Evolutionary conservation across 2,888 invertebrate species (phyloP), one percentile per base, ranked within the genome.

Genomic region (Lamellibrachia columna): DNA sequence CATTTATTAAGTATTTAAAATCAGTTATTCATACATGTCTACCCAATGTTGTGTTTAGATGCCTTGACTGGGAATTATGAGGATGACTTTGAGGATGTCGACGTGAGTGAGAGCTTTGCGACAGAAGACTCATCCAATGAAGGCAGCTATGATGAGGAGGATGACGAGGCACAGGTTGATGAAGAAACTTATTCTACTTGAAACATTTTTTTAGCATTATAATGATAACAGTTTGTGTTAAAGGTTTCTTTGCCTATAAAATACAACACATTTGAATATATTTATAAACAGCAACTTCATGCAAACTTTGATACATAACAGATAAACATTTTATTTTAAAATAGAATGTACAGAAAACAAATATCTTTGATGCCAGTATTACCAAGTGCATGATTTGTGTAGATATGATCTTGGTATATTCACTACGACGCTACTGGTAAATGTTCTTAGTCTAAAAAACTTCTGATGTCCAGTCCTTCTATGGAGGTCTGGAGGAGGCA

Each of bases 1-100:
- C n/a, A 75, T 75, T 15, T 6, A 3, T 75, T 75, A n/a, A 22
- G 15, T 22, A 75, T 75, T 53, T 7, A 75, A 75, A 52, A 40
- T 92, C 91, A 15, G 75, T 75, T 15, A 22, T 22, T 75, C 22
- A 75, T 75, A n/a, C n/a, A 22, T 75, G 75, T 75, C n/a, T 22
- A 22, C 22, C 11, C 91, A 52, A 52, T 28, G 91, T 91, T 75
- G 75, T 90, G 94, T 94, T 15, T 94, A 96, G 96, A 95, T 55
- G 94, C 95, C 60, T 93, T 95, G 92, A 95, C 95, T 8, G 96
- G 96, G 2, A 94, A 95, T 22, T 96, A 96, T 94, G 95, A 95
- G 90, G 96, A 96, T 94, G 96, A 96, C 93, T 96, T 96, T 96
- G 96, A 96, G 93, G 94, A 94, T 52, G 75, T 75, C 22, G 75